These are phyloP conservation scores for Perdita meconis DNA, from an alignment of 2,888 invertebrate species.

Conservation along the genomic window DNA sequence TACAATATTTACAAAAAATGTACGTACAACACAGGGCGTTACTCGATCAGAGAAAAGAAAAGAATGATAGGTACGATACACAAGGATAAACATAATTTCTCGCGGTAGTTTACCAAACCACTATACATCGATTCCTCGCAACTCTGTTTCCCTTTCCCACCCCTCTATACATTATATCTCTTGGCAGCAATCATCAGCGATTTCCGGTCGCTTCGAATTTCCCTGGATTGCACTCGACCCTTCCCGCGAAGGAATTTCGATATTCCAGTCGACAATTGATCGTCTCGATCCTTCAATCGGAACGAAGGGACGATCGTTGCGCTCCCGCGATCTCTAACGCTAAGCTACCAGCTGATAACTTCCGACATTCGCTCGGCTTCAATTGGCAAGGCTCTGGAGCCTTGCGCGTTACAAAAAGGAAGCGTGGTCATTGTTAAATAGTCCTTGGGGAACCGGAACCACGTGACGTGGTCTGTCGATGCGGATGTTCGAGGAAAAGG, in stretches of 20 bases:
- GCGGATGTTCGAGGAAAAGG: background rate
- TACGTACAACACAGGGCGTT: constrained; percentile 80
- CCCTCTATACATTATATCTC: background rate
- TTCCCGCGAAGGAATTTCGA: constrained; percentile 22
- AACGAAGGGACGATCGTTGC: constrained; percentile 1
- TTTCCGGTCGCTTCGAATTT: background rate
- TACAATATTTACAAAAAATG: constrained; percentile 82
- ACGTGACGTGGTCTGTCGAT: constrained; percentile 1
- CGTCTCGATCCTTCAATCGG: background rate
- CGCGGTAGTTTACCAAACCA: constrained; percentile 17
- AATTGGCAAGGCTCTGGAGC: constrained; percentile 51
- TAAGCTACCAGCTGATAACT: constrained; percentile 38
- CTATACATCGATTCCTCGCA: constrained; percentile 10
- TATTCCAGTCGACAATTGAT: constrained; percentile 22
- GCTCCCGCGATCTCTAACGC: constrained; percentile 40
- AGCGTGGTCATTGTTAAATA: constrained; percentile 32
- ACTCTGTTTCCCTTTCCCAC: background rate
- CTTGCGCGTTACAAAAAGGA: constrained; percentile 53
- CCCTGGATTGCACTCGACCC: constrained; percentile 23
- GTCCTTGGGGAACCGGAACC: constrained; percentile 24
- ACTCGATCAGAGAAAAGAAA: constrained; percentile 59
- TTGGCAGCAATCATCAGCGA: background rate
- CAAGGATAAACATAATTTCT: constrained; percentile 48
- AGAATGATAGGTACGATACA: constrained; percentile 63
- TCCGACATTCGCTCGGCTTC: constrained; percentile 23